phyloP scores from a whole-genome alignment of 2,113 vertebrate species.

The Panurus biarmicus region DNA sequence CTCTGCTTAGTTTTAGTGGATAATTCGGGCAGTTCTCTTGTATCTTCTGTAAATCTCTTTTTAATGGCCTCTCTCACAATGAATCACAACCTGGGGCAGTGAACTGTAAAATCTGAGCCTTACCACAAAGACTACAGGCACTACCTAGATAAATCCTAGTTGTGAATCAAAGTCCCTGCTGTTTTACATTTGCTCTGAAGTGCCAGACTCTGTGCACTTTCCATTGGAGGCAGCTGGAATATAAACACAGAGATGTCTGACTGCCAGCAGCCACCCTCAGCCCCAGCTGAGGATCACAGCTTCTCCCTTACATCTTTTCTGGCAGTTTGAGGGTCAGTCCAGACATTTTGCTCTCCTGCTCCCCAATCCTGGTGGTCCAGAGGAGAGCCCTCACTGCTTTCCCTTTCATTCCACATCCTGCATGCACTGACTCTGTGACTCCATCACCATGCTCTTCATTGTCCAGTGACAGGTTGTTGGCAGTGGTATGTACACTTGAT shows the following conservation, averaged over 20 bases:
- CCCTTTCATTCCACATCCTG: not conserved
- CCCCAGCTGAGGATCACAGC: not conserved
- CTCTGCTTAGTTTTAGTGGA: not conserved
- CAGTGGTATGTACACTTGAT: slow-evolving; percentile 29
- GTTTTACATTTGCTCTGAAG: not conserved
- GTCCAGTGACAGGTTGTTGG: slow-evolving; percentile 31
- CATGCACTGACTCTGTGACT: not conserved
- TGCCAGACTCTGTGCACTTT: not conserved
- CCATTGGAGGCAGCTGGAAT: not conserved
- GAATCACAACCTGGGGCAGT: not conserved
- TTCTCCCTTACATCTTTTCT: not conserved
- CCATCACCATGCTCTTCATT: not conserved
- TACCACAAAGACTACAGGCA: not conserved
- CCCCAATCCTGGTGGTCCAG: not conserved
- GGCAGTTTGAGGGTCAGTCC: not conserved
- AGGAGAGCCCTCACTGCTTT: not conserved
- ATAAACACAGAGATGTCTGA: not conserved
- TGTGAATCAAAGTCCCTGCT: not conserved
- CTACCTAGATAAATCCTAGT: not conserved
- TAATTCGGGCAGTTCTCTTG: not conserved
- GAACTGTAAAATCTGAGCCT: slow-evolving; percentile 8
- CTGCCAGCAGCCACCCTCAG: not conserved
- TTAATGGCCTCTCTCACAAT: not conserved
- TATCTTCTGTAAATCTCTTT: slow-evolving; percentile 25
- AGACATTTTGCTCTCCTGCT: not conserved